A percentile compares a stretch with the other conserved stretches of the same genome.
Conservation (phyloP, 2,113 vertebrate genomes). For the Phodopus roborovskii region DNA sequence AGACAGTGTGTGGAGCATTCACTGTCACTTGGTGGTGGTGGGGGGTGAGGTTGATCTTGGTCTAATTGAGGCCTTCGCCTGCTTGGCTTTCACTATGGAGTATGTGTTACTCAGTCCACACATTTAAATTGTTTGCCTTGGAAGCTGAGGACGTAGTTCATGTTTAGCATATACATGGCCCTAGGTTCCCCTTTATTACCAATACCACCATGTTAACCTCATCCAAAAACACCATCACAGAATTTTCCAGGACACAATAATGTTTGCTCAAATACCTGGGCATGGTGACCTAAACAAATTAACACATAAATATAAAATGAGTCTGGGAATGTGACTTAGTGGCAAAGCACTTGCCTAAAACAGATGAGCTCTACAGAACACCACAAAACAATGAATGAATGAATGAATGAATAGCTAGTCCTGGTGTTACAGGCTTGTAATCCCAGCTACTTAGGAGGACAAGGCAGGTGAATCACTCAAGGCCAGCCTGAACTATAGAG, state of each 20-base stretch:
- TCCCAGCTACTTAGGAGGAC: background rate
- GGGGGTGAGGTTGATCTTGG: background rate
- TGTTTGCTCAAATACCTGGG: background rate
- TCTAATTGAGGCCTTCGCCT: background rate
- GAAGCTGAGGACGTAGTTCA: background rate
- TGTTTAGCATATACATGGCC: background rate
- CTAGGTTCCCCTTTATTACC: background rate
- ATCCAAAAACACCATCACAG: background rate
- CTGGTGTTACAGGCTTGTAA: background rate
- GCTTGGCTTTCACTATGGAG: background rate
- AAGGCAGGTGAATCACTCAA: background rate
- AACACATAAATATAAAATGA: slow-evolving; percentile 22
- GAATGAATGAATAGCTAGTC: background rate
- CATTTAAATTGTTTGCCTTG: background rate
- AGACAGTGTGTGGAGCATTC: background rate
- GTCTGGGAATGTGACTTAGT: background rate
- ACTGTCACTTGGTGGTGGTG: background rate
- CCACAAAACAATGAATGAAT: background rate
- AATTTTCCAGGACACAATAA: background rate
- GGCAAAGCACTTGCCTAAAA: background rate
- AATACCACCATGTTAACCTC: background rate
- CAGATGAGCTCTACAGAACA: background rate
- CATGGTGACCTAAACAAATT: background rate
- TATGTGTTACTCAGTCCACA: background rate
- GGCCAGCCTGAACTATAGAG: background rate